phyloP scores from a whole-genome alignment of 2,888 invertebrate species.

The Psylliodes chrysocephalus region DNA sequence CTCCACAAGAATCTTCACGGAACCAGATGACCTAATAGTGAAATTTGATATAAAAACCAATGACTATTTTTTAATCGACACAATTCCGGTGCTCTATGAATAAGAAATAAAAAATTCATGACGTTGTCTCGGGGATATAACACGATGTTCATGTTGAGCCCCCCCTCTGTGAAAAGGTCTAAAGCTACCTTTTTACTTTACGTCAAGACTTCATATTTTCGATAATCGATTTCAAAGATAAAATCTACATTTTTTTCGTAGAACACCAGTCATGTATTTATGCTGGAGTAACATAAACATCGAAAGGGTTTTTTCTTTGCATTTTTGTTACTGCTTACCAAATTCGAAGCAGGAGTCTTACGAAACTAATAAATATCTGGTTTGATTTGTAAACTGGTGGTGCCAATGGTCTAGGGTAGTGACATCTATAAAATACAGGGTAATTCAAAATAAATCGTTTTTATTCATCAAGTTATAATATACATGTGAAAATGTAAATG shows the following conservation, averaged over 20 bases:
- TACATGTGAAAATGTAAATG: too few species aligned
- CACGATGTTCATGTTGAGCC: conserved; percentile 32
- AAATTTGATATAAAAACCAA: not conserved
- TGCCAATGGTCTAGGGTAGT: conserved; percentile 3
- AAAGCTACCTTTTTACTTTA: conserved; percentile 54
- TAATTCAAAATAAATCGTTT: too few species aligned
- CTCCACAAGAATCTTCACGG: too few species aligned
- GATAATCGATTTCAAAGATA: conserved; percentile 64
- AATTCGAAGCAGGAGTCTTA: conserved; percentile 11
- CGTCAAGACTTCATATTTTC: conserved; percentile 62
- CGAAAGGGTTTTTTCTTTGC: conserved; percentile 11
- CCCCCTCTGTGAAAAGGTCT: conserved; percentile 36
- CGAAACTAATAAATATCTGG: conserved; percentile 16
- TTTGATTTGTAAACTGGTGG: not conserved
- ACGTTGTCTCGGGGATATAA: conserved; percentile 29
- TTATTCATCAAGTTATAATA: too few species aligned
- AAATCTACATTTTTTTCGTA: conserved; percentile 61
- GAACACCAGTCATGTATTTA: conserved; percentile 56
- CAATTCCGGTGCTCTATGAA: conserved; percentile 21
- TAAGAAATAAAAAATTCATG: conserved; percentile 26
- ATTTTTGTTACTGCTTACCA: conserved; percentile 19
- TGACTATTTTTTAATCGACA: conserved; percentile 17
- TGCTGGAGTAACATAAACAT: conserved; percentile 34
- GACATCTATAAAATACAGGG: not conserved
- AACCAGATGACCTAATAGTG: too few species aligned